Conservation (phyloP, 2,113 vertebrate genomes). For the Eurypyga helias region DNA sequence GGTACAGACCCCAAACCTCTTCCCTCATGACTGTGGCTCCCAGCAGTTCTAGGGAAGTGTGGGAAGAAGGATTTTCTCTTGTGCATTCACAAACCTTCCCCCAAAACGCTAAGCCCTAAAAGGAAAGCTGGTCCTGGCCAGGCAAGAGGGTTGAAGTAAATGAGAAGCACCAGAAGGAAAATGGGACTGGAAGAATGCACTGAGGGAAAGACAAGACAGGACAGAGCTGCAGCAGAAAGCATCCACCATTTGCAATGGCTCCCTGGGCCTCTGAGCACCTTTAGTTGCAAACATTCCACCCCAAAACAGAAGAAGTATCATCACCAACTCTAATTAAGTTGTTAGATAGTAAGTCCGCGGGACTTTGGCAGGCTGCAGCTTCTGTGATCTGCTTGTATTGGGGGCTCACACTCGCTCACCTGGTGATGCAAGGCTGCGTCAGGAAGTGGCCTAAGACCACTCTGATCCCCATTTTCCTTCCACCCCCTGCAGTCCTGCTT, state of each 20-base stretch:
- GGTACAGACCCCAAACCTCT: background rate
- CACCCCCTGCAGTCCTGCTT: background rate
- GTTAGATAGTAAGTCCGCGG: background rate
- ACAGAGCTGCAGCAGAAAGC: background rate
- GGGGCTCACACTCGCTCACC: background rate
- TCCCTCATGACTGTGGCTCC: background rate
- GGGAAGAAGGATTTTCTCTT: background rate
- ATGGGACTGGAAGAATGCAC: background rate
- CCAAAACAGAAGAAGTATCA: background rate
- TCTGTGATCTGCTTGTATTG: background rate
- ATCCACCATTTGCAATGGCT: background rate
- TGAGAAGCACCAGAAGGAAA: background rate
- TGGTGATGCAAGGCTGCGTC: rapidly evolving
- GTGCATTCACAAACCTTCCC: background rate
- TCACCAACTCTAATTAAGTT: background rate
- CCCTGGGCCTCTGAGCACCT: background rate
- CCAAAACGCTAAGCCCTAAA: background rate
- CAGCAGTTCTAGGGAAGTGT: background rate
- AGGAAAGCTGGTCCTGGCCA: background rate
- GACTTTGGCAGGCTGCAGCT: rapidly evolving
- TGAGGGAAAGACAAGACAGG: background rate
- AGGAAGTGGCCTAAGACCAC: background rate
- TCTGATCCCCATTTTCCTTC: rapidly evolving
- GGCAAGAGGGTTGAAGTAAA: background rate
- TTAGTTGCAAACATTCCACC: background rate